Percentiles rank a stretch among this genome's conserved stretches.
phyloP scores from a whole-genome alignment of 2,888 invertebrate species.

The Leptinotarsa peninsularis region DNA sequence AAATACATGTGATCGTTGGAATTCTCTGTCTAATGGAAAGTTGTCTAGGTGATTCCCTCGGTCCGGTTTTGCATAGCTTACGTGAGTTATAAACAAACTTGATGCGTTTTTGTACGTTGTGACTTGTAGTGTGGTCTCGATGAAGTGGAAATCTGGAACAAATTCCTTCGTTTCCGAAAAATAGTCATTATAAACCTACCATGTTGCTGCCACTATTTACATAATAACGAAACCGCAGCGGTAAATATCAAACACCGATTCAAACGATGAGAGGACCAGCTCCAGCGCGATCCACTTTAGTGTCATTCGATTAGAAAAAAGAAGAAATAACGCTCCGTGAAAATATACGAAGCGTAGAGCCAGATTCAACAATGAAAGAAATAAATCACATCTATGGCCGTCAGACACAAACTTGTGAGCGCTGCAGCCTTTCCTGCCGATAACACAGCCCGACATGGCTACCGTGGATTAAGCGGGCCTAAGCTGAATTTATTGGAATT shows the following conservation, averaged over 20 bases:
- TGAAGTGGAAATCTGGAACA: too few relatives aligned
- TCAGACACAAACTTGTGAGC: constrained; percentile 48
- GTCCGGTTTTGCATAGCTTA: too few relatives aligned
- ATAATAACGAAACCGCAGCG: neutral
- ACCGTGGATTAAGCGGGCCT: constrained; percentile 65
- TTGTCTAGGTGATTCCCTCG: too few relatives aligned
- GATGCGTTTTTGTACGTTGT: too few relatives aligned
- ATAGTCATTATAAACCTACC: neutral
- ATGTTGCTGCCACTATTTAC: neutral
- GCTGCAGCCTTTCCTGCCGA: constrained; percentile 48
- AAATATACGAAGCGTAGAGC: constrained; percentile 50
- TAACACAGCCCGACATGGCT: constrained; percentile 55
- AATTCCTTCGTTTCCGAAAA: too few relatives aligned
- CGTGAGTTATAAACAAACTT: too few relatives aligned
- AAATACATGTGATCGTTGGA: too few relatives aligned
- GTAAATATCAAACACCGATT: neutral
- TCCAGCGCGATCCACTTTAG: neutral
- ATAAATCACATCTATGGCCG: constrained; percentile 58
- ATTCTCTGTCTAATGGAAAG: too few relatives aligned
- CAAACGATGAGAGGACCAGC: neutral
- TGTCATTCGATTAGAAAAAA: neutral
- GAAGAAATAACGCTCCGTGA: constrained; percentile 41
- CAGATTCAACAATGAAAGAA: constrained; percentile 53
- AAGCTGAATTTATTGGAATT: constrained; percentile 65
- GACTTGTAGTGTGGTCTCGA: too few relatives aligned